phyloP scores from a whole-genome alignment of 2,888 invertebrate species.

The Cerastoderma edule region DNA sequence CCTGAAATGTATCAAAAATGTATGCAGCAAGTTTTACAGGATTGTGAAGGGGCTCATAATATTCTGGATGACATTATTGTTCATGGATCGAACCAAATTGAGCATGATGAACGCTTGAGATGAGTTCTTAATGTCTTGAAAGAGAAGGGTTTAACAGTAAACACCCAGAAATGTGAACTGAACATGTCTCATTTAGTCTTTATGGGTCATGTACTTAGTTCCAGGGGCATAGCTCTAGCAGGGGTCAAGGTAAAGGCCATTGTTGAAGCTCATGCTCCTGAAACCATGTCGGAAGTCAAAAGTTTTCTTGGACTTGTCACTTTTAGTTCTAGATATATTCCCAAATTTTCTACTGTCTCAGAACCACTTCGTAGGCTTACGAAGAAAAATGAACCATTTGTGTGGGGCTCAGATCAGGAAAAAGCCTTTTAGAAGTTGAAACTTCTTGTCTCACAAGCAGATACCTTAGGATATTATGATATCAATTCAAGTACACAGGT shows the following conservation, averaged over 20 bases:
- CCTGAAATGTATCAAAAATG: constrained; percentile 31
- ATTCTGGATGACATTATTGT: constrained; percentile 25
- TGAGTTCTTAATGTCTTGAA: background rate
- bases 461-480: constrained; percentile 29
- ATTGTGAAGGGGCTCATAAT: constrained; percentile 10
- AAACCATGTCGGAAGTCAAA: background rate
- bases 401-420: constrained; percentile 8
- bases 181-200: background rate
- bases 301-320: background rate
- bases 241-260: background rate
- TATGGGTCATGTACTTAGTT: background rate
- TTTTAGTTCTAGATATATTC: background rate
- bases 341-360: background rate
- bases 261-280: background rate
- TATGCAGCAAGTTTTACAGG: constrained; percentile 6
- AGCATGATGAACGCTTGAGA: constrained; percentile 5
- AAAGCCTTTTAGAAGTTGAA: constrained; percentile 35
- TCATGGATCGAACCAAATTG: background rate
- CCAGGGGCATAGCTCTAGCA: background rate
- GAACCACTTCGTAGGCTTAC: background rate
- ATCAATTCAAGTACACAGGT: constrained; percentile 3
- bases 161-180: background rate
- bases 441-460: background rate
- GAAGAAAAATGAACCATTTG: constrained; percentile 15
- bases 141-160: constrained; percentile 20